These are phyloP conservation scores for Tethya wilhelma DNA, from an alignment of 37 sponge, comb jelly and placozoan species.

Conservation along the genomic window DNA sequence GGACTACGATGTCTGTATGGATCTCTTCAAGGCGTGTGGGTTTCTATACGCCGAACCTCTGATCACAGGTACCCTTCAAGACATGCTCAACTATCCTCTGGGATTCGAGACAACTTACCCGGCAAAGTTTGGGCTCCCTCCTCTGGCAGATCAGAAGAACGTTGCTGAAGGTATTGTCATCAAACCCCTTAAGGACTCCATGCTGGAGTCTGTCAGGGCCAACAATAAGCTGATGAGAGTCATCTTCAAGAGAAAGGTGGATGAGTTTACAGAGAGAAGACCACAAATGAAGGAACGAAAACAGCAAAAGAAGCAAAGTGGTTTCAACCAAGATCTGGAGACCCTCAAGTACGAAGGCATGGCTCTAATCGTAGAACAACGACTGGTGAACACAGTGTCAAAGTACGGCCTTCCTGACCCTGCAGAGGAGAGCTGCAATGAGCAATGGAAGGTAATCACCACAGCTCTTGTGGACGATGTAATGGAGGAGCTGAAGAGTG, in stretches of 20 bases:
- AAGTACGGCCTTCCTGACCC: constrained; percentile 24
- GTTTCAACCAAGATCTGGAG: background rate
- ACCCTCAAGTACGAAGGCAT: constrained; percentile 28
- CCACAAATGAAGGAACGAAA: background rate
- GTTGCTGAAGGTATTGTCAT: constrained; percentile 55
- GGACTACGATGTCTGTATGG: constrained; percentile 36
- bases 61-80: constrained; percentile 33
- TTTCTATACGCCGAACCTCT: constrained; percentile 47
- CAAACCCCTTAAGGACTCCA: constrained; percentile 25
- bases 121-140: constrained; percentile 38
- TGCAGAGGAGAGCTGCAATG: background rate
- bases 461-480: constrained; percentile 35
- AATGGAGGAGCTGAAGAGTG: constrained; percentile 12
- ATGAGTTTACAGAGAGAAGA: constrained; percentile 33
- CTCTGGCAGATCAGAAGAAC: constrained; percentile 27
- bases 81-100: constrained; percentile 31
- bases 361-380: constrained; percentile 37
- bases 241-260: constrained; percentile 51
- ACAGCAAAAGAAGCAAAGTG: background rate
- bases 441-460: constrained; percentile 24
- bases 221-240: constrained; percentile 27
- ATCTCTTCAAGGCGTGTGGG: constrained; percentile 6
- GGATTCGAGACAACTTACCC: constrained; percentile 41
- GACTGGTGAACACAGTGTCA: constrained; percentile 40
- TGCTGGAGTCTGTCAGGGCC: constrained; percentile 16